phyloP scores from a whole-genome alignment of 2,113 vertebrate species.

The Cygnus buccinator region DNA sequence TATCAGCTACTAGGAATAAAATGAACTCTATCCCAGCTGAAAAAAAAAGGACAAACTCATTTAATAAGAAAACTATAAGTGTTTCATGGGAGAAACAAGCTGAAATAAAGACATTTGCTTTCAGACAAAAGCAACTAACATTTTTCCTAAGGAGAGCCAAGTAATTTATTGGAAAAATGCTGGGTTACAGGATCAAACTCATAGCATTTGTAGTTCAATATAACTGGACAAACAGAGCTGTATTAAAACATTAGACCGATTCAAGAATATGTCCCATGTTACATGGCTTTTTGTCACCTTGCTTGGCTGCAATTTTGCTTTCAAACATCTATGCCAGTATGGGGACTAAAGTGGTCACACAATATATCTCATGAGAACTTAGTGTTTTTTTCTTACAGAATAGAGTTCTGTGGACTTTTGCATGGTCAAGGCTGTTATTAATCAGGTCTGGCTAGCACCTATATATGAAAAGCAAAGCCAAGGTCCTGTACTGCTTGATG shows the following conservation, averaged over 20 bases:
- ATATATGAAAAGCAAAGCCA: neutral
- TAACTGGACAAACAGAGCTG: neutral
- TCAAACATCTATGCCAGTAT: neutral
- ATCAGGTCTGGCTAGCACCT: neutral
- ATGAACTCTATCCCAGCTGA: no score
- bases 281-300: neutral
- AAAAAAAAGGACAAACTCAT: neutral
- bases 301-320: neutral
- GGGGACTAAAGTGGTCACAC: neutral
- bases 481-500: neutral
- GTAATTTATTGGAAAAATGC: neutral
- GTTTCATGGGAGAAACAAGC: neutral
- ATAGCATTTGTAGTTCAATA: neutral
- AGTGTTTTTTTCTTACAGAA: neutral
- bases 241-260: neutral
- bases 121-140: neutral
- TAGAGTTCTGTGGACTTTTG: neutral
- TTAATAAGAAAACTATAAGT: neutral
- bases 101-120: neutral
- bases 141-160: neutral
- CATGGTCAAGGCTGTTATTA: neutral
- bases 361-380: neutral
- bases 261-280: neutral
- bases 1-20: no score
- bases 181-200: neutral